These are phyloP conservation scores for Axinella damicornis DNA, from an alignment of 37 sponge, comb jelly and placozoan genomes.

Conservation along the genomic window DNA sequence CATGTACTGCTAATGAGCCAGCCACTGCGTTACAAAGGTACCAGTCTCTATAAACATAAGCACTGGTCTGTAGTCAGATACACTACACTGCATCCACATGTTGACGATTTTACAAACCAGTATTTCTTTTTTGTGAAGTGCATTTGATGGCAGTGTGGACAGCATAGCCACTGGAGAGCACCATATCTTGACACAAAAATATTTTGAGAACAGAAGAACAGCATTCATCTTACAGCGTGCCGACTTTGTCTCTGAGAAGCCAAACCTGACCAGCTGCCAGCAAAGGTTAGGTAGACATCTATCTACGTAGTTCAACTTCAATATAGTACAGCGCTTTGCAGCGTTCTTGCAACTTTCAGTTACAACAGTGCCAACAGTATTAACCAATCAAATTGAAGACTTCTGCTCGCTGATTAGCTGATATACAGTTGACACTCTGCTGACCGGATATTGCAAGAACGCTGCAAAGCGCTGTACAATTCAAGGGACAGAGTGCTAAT, in stretches of 20 bases:
- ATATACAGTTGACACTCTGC: too few relatives aligned
- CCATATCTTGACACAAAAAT: constrained; percentile 38
- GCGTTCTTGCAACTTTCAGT: too few relatives aligned
- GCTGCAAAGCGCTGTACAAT: too few relatives aligned
- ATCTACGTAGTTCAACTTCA: too few relatives aligned
- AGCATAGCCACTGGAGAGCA: constrained; percentile 42
- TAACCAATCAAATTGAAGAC: too few relatives aligned
- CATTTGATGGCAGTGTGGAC: not conserved
- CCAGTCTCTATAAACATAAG: not conserved
- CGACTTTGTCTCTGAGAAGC: constrained; percentile 15
- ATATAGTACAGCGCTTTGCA: too few relatives aligned
- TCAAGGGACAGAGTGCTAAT: too few relatives aligned
- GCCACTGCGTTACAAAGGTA: constrained; percentile 42
- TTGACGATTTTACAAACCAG: not conserved
- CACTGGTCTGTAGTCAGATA: not conserved
- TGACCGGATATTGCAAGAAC: too few relatives aligned
- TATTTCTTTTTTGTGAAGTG: not conserved
- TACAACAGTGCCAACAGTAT: too few relatives aligned
- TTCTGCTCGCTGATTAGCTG: too few relatives aligned
- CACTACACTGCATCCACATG: not conserved
- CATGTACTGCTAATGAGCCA: constrained; percentile 34
- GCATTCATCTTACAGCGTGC: constrained; percentile 17
- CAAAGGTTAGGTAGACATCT: not conserved
- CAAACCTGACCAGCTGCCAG: not conserved
- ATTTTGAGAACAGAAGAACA: constrained; percentile 52